Conservation (phyloP, 2,888 invertebrate genomes). For the Miltochrista miniata region DNA sequence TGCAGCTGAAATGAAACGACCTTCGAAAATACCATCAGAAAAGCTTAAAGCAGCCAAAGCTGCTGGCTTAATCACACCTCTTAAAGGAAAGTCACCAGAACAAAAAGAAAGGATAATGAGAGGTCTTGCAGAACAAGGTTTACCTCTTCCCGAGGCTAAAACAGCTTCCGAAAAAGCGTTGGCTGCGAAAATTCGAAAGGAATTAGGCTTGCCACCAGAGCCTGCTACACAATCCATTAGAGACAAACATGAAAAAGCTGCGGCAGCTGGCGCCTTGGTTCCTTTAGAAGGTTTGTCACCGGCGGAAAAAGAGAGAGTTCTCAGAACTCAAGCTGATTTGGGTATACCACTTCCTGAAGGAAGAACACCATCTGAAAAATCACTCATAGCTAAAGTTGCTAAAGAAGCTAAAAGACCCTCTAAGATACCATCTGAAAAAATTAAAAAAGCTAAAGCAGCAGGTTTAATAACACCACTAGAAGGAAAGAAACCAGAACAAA, state of each 20-base stretch:
- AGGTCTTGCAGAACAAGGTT: background rate
- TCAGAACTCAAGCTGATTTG: background rate
- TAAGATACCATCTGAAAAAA: background rate
- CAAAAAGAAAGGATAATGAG: background rate
- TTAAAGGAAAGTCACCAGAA: background rate
- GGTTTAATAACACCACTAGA: background rate
- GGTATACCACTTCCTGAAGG: background rate
- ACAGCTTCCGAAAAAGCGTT: background rate
- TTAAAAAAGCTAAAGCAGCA: background rate
- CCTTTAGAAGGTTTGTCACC: background rate
- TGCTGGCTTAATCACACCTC: background rate
- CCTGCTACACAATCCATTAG: background rate
- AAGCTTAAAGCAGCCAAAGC: conserved; percentile 31
- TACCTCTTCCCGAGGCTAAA: background rate
- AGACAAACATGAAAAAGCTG: background rate
- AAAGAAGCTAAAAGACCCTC: background rate
- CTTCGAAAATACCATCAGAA: background rate
- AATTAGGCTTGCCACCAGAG: background rate
- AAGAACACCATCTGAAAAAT: background rate
- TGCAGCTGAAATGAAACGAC: background rate
- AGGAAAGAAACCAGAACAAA: background rate
- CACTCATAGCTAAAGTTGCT: background rate
- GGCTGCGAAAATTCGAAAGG: background rate
- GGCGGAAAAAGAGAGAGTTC: background rate
- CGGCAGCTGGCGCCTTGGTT: background rate